Percentiles rank a stretch among this genome's conserved stretches.
These are phyloP conservation scores for Sepioteuthis lessoniana DNA, from an alignment of 2,888 invertebrate genomes.

Conservation along the genomic window DNA sequence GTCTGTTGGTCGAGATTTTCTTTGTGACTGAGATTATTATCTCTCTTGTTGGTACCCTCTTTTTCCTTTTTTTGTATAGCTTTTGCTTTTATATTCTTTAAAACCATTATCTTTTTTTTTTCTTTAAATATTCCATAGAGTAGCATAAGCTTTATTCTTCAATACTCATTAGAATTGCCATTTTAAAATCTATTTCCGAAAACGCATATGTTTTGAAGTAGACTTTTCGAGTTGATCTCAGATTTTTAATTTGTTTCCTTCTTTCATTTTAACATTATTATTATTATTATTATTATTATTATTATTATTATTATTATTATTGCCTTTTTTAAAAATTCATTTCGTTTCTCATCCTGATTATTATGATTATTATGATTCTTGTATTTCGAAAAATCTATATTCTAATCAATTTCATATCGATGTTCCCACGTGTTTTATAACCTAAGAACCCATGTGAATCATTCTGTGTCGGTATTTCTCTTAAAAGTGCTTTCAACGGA, in stretches of 20 bases:
- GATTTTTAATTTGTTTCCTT: neutral
- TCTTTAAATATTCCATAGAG: neutral
- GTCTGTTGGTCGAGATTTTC: neutral
- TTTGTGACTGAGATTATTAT: neutral
- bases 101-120: neutral
- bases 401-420: conserved; percentile 33
- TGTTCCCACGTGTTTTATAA: neutral
- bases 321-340: neutral
- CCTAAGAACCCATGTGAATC: neutral
- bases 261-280: neutral
- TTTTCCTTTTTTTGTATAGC: no score
- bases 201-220: neutral
- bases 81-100: neutral
- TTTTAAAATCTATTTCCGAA: neutral
- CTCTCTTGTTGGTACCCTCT: neutral
- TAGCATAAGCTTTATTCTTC: neutral
- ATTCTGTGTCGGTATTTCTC: neutral
- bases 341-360: neutral
- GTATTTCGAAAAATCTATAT: neutral
- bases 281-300: no score
- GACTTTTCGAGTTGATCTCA: neutral
- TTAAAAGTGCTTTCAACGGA: neutral
- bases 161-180: neutral
- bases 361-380: neutral
- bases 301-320: no score